phyloP scores from a whole-genome alignment of 1,140 invertebrate species.

The Chironomus striatipennis region DNA sequence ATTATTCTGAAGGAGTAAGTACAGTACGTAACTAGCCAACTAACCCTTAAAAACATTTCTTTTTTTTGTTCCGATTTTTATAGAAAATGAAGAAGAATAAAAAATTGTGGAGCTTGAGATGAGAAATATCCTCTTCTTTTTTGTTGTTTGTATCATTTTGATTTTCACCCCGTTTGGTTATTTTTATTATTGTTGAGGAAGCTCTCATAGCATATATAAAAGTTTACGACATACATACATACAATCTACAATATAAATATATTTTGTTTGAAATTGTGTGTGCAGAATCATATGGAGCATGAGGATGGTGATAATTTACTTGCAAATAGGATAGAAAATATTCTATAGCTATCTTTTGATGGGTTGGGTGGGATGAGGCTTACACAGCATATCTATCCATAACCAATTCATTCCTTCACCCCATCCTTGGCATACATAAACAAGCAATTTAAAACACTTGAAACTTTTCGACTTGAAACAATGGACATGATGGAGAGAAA shows the following conservation, averaged over 20 bases:
- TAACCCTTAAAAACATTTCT: too few species aligned
- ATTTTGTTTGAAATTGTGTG: neutral
- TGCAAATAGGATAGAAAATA: neutral
- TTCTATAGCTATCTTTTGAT: neutral
- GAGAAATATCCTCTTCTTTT: neutral
- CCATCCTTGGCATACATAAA: slow-evolving; percentile 12
- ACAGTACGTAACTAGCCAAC: too few species aligned
- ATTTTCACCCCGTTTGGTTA: neutral
- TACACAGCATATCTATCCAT: neutral
- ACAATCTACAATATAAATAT: too few species aligned
- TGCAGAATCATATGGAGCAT: neutral
- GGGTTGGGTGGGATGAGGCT: neutral
- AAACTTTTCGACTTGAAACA: slow-evolving; percentile 13
- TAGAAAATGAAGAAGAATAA: too few species aligned
- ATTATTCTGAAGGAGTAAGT: too few species aligned
- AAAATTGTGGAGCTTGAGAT: neutral
- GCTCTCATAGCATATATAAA: slow-evolving; percentile 19
- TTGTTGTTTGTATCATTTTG: neutral
- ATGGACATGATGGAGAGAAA: slow-evolving; percentile 12
- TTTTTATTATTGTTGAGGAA: neutral
- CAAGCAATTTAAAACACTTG: slow-evolving; percentile 9
- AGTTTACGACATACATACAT: slow-evolving; percentile 6
- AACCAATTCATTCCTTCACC: neutral
- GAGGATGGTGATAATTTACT: slow-evolving; percentile 21
- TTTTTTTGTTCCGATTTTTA: too few species aligned